phyloP scores from a whole-genome alignment of 2,888 invertebrate species.

The Trichogramma dendrolimi region DNA sequence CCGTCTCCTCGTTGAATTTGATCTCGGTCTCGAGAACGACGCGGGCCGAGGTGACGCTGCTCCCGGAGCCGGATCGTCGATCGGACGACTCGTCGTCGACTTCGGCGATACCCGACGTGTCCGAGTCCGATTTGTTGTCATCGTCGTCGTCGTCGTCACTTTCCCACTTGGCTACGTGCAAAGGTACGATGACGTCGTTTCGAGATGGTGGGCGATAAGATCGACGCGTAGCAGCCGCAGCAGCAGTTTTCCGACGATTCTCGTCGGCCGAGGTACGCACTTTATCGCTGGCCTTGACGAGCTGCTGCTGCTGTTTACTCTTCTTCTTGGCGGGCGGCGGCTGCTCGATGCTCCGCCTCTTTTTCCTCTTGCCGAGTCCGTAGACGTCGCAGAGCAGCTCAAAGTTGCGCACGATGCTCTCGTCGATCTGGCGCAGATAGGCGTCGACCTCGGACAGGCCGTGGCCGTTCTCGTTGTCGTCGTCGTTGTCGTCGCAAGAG shows the following conservation, averaged over 20 bases:
- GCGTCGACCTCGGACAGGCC: slow-evolving; percentile 57
- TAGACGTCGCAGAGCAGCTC: slow-evolving; percentile 62
- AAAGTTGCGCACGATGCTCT: slow-evolving; percentile 57
- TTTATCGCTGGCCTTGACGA: neutral
- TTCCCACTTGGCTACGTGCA: slow-evolving; percentile 16
- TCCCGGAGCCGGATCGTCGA: slow-evolving; percentile 1
- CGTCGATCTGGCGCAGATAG: slow-evolving; percentile 51
- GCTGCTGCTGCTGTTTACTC: neutral
- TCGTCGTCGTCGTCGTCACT: slow-evolving; percentile 31
- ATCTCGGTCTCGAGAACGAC: slow-evolving; percentile 81
- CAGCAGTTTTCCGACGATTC: slow-evolving; percentile 3
- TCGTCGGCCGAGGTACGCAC: slow-evolving; percentile 7
- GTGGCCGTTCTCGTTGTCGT: no score
- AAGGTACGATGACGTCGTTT: slow-evolving; percentile 4
- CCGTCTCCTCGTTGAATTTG: slow-evolving; percentile 73
- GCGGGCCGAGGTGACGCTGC: slow-evolving; percentile 41
- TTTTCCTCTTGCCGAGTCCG: slow-evolving; percentile 38
- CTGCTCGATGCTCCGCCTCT: neutral
- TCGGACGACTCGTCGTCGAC: slow-evolving; percentile 38
- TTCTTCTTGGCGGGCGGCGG: neutral
- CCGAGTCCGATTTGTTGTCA: slow-evolving; percentile 32
- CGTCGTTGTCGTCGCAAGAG: slow-evolving; percentile 59
- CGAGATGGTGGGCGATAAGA: neutral
- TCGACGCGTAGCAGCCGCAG: neutral
- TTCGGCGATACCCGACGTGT: slow-evolving; percentile 41